Evolutionary conservation across 2,113 vertebrate genomes (phyloP), one percentile per base, ranked within the genome.

Genomic region (Hydropotes inermis): DNA sequence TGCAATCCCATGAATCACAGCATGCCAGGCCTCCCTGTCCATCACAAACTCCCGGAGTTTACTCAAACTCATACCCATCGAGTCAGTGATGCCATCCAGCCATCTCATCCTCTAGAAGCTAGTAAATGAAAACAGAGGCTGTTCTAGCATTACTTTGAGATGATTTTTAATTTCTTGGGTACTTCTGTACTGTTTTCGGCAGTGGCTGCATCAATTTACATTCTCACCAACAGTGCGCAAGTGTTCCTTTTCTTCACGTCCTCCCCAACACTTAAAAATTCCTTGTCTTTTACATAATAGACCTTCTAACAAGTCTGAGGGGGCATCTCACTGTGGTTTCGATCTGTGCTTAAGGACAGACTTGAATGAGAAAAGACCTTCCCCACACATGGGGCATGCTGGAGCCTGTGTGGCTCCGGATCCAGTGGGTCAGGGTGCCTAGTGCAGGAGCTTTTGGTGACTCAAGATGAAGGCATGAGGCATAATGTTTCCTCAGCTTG

Each of bases 361-460:
- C 28, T 60, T 45, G 39, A 61, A 6, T 9, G 23, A 27, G 14
- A 36, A 86, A 45, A 33, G 39, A 30, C 28, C 39, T 61, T 33
- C 10, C 12, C 17, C 7, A 1, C 1, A 13, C 3, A 7, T 21
- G 57, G 28, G 17, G 0, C 11, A 47, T 13, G 19, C 11, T 28
- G 57, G 36, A 86, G 27, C 36, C 11, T 86, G 83, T 28, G 17
- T 17, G 27, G 55, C 6, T 16, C 55, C 57, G 6, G 2, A 19
- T 61, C 43, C 33, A 64, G 85, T 6, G 58, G 19, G 11, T 21
- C 85, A 50, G n/a, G 85, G 2, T 0, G 0, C 43, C 0, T 1
- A n/a, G 30, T 25, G 12, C 19, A 3, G 1, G 19, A 87, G 43
- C 43, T 15, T 15, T 7, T 64, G 28, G 58, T 47, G 85, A 19